A percentile compares a stretch with the other conserved stretches of the same genome.
Conservation (phyloP, 2,797 vertebrate genomes). For the Tarsius wallacei region DNA sequence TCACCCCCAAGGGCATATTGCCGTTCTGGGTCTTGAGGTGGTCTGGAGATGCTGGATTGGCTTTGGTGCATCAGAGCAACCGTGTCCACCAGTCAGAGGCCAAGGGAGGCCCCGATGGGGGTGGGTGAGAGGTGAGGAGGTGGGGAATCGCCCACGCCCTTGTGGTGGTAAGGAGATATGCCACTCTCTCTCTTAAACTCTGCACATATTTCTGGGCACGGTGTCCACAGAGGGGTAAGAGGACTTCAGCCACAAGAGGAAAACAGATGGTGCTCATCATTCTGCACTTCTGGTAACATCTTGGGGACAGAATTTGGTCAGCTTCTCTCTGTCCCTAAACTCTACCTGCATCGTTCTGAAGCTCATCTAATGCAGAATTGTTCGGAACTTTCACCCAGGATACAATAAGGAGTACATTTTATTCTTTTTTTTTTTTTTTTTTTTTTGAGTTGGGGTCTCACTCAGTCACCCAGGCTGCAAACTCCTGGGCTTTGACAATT, state of each 20-base stretch:
- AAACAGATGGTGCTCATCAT: accelerated
- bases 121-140: background rate
- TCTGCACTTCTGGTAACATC: background rate
- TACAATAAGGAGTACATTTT: accelerated
- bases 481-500: too few species aligned
- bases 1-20: background rate
- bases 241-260: background rate
- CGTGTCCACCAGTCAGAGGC: background rate
- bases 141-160: background rate
- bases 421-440: background rate
- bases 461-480: too few species aligned
- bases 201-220: background rate
- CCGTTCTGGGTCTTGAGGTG: background rate
- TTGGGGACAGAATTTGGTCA: background rate
- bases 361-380: accelerated
- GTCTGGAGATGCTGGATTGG: background rate
- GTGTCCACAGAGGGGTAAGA: background rate
- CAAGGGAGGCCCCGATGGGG: background rate
- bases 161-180: background rate
- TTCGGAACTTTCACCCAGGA: background rate
- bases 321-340: background rate
- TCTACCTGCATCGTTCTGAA: background rate
- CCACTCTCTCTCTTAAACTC: background rate
- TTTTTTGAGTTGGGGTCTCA: too few species aligned
- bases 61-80: too few species aligned